Evolutionary conservation across 2,888 invertebrate genomes (phyloP), one percentile per base, ranked within the genome.

Genomic region (Drosophila diplacantha): DNA sequence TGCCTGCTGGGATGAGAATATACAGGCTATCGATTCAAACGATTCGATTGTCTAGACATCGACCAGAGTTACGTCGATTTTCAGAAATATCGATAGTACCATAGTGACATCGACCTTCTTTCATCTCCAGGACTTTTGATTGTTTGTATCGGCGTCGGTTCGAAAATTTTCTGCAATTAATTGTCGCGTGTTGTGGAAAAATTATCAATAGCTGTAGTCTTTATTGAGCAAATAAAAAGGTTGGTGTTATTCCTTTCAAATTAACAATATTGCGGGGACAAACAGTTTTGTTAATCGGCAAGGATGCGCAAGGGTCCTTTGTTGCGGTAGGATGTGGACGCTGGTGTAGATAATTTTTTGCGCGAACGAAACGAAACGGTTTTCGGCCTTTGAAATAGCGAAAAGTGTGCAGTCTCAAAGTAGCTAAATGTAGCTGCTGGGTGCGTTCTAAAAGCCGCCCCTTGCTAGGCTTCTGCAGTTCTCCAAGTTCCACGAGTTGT

Each of bases 311-410:
- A 34, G n/a, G 12, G 26, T 32, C 38, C 69, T 65, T 69, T 76
- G 75, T 76, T 77, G 75, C 46, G 83, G 79, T 83, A 83, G 83
- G 77, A 78, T 78, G 37, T 32, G 31, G 24, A 12, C 22, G 38
- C 50, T 57, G 43, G 57, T 61, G 44, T 81, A 78, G 34, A 75
- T 46, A 77, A 29, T 50, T 32, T 46, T 50, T 26, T 38, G 39
- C 50, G 71, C 76, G 47, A 53, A 22, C 46, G 6, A 60, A 18
- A 6, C 16, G 14, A 59, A 44, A 62, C n/a, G n/a, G n/a, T n/a
- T n/a, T n/a, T n/a, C n/a, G n/a, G 65, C 63, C 51, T 12, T 38
- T n/a, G n/a, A 32, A 47, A 18, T 54, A n/a, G n/a, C 44, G 22
- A 29, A 47, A 31, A 20, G 31, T 60, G 35, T 46, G 16, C n/a